phyloP scores from a whole-genome alignment of 2,888 invertebrate genomes.

The Buathra laborator region DNA sequence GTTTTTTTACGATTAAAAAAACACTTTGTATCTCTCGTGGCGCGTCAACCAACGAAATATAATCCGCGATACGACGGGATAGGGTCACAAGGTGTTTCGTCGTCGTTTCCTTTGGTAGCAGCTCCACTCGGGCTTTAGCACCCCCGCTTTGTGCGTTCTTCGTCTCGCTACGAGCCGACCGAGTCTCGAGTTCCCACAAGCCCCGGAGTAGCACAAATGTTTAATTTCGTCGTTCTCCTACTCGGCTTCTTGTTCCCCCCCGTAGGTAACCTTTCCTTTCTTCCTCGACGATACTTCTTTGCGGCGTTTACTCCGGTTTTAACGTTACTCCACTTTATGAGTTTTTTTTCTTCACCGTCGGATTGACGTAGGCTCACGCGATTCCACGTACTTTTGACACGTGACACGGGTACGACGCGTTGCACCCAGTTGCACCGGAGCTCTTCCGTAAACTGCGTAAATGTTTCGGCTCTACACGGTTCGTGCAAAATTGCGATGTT shows the following conservation, averaged over 20 bases:
- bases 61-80: slow-evolving; percentile 6
- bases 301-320: too few relatives aligned
- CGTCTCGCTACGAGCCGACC: slow-evolving; percentile 24
- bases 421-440: slow-evolving; percentile 43
- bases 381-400: slow-evolving; percentile 67
- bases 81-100: slow-evolving; percentile 36
- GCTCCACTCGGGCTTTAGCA: slow-evolving; percentile 13
- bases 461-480: slow-evolving; percentile 35
- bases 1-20: slow-evolving; percentile 45
- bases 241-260: slow-evolving; percentile 3
- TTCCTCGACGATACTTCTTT: not conserved
- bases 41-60: not conserved
- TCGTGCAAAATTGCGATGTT: slow-evolving; percentile 70
- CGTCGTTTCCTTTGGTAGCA: slow-evolving; percentile 61
- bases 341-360: not conserved
- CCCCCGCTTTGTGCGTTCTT: slow-evolving; percentile 51
- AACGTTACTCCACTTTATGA: not conserved
- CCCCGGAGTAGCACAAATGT: slow-evolving; percentile 51
- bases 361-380: slow-evolving; percentile 69
- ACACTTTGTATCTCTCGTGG: too few relatives aligned
- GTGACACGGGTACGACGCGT: slow-evolving; percentile 44
- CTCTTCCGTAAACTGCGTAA: slow-evolving; percentile 73
- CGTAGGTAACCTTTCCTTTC: not conserved
- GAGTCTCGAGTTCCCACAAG: slow-evolving; percentile 60
- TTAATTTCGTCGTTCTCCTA: slow-evolving; percentile 63